Evolutionary conservation across 2,113 vertebrate species (phyloP).

Genomic region (Eurystomus gularis): DNA sequence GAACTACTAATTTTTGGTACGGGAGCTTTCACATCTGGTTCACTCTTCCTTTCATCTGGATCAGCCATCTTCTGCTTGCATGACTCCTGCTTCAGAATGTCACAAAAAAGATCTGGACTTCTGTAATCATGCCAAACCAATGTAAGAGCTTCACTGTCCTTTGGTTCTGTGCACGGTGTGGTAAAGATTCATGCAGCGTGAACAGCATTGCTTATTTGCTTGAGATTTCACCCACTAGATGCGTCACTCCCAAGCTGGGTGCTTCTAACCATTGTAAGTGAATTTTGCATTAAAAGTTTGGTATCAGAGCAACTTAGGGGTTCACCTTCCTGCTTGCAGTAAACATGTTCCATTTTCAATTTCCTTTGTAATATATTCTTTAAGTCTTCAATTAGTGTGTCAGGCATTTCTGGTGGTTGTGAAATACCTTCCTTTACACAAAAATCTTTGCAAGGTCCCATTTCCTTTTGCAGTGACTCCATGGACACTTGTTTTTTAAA

Average conservation of each 20-base stretch:
- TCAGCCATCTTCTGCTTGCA: slow-evolving; percentile 16
- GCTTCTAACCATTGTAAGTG: slow-evolving; percentile 42
- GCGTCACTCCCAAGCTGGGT: not conserved
- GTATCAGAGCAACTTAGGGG: slow-evolving; percentile 43
- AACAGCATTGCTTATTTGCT: not conserved
- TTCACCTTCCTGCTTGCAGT: slow-evolving; percentile 28
- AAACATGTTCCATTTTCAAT: not conserved
- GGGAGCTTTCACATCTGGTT: not conserved
- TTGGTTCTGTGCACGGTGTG: not conserved
- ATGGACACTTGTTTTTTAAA: not conserved
- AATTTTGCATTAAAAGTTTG: slow-evolving; percentile 62
- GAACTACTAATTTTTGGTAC: slow-evolving; percentile 49
- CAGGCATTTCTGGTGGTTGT: not conserved
- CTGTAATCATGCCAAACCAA: slow-evolving; percentile 27
- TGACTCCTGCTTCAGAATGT: slow-evolving; percentile 65
- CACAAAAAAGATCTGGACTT: slow-evolving; percentile 69
- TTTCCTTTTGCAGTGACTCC: slow-evolving; percentile 1
- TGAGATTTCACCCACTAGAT: not conserved
- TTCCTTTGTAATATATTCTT: slow-evolving; percentile 25
- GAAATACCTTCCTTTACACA: not conserved
- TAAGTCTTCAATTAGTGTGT: not conserved
- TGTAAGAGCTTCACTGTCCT: not conserved
- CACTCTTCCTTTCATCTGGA: slow-evolving; percentile 16
- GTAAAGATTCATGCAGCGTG: not conserved
- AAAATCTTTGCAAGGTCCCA: not conserved